Evolutionary conservation across 2,113 vertebrate genomes (phyloP).

Genomic region (Suricata suricatta): DNA sequence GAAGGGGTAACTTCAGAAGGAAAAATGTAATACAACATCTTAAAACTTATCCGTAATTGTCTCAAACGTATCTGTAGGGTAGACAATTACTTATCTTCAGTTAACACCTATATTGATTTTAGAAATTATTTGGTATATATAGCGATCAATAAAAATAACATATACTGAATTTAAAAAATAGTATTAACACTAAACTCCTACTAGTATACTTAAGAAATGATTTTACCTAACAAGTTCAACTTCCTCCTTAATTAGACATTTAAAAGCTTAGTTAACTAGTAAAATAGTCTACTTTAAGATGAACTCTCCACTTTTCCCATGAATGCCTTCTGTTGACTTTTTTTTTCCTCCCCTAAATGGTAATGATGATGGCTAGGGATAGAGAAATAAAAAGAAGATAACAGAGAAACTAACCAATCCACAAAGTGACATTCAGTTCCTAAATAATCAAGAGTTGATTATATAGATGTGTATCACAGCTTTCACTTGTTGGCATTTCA

Average conservation of each 20-base stretch:
- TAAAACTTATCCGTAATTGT: background rate
- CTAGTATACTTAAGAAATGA: background rate
- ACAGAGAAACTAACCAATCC: background rate
- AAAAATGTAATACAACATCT: background rate
- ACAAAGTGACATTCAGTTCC: background rate
- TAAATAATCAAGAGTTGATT: background rate
- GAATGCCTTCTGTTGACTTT: background rate
- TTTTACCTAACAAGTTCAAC: slow-evolving; percentile 3
- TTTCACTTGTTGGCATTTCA: slow-evolving; percentile 20
- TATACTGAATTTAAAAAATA: background rate
- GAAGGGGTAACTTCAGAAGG: background rate
- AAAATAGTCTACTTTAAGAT: background rate
- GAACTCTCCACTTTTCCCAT: background rate
- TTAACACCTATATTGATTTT: background rate
- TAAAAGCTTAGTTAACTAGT: slow-evolving; percentile 5
- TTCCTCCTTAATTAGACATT: background rate
- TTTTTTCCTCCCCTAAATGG: background rate
- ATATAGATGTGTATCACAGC: background rate
- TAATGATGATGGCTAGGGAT: background rate
- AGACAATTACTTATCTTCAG: background rate
- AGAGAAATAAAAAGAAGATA: background rate
- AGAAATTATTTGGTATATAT: slow-evolving; percentile 1
- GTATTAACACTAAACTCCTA: background rate
- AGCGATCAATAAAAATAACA: slow-evolving; percentile 20
- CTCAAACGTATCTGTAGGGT: background rate